phyloP scores from a whole-genome alignment of 2,888 invertebrate genomes.

The Drosophila koepferae region DNA sequence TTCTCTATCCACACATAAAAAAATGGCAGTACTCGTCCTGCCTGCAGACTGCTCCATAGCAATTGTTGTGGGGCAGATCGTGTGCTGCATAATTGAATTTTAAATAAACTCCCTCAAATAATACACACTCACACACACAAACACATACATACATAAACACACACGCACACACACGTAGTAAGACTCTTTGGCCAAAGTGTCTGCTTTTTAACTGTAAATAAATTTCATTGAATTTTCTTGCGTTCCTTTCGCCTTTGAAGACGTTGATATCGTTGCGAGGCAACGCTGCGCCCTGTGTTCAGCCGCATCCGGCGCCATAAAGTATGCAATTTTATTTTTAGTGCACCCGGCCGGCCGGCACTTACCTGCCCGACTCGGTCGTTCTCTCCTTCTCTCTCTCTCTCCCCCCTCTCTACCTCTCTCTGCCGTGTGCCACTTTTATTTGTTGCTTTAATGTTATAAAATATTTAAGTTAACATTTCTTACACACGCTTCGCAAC shows the following conservation, averaged over 20 bases:
- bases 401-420: background rate
- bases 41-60: background rate
- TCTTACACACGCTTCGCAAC: slow-evolving; percentile 52
- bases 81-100: slow-evolving; percentile 84
- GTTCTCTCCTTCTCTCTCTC: background rate
- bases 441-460: slow-evolving; percentile 71
- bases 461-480: slow-evolving; percentile 82
- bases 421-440: slow-evolving; percentile 30
- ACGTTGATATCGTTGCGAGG: slow-evolving; percentile 35
- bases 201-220: slow-evolving; percentile 81
- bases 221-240: slow-evolving; percentile 75
- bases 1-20: background rate
- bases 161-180: slow-evolving; percentile 9
- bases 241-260: slow-evolving; percentile 34
- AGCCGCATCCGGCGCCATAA: slow-evolving; percentile 69
- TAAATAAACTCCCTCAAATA: slow-evolving; percentile 81
- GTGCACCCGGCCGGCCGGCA: slow-evolving; percentile 66
- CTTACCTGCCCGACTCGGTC: slow-evolving; percentile 62
- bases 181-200: slow-evolving; percentile 41
- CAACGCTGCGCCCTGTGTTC: slow-evolving; percentile 33
- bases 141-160: background rate
- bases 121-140: slow-evolving; percentile 19
- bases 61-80: slow-evolving; percentile 25
- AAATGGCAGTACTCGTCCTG: background rate
- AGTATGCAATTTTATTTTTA: slow-evolving; percentile 80